These are phyloP conservation scores for Andricus quercusramuli DNA, from an alignment of 2,888 invertebrate species.

Conservation along the genomic window DNA sequence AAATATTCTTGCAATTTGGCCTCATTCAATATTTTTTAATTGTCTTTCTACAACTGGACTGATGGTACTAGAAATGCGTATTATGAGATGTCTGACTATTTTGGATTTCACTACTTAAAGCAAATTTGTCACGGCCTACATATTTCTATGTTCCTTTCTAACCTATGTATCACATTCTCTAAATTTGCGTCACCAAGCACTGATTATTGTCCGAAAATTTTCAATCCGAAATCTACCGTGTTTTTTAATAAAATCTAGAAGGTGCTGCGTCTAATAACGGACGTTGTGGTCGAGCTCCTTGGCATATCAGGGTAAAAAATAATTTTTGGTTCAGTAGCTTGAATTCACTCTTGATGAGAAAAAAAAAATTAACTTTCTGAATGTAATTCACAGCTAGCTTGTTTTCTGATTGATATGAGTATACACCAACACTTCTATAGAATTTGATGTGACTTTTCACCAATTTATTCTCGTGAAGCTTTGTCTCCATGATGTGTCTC, in stretches of 20 bases:
- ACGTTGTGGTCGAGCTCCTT: neutral
- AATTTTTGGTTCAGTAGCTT: neutral
- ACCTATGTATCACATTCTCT: too few relatives aligned
- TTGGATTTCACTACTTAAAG: neutral
- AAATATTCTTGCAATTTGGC: too few relatives aligned
- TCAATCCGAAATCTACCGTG: too few relatives aligned
- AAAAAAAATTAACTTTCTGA: neutral
- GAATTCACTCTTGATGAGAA: neutral
- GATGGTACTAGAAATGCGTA: neutral
- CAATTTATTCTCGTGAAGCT: too few relatives aligned
- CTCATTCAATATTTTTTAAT: too few relatives aligned
- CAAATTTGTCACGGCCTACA: too few relatives aligned
- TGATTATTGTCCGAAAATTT: too few relatives aligned
- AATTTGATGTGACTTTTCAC: neutral
- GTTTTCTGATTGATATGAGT: neutral
- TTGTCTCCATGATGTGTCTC: conserved; percentile 29
- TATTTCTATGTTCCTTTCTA: too few relatives aligned
- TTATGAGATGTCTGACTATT: neutral
- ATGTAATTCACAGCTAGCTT: neutral
- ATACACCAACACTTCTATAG: neutral
- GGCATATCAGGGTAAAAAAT: neutral
- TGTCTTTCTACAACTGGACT: neutral
- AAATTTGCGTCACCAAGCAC: too few relatives aligned
- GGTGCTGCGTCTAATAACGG: too few relatives aligned
- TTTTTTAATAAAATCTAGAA: too few relatives aligned